Evolutionary conservation across 2,797 vertebrate species (phyloP), one percentile per base, ranked within the genome.

Genomic region (Chaunax sp.): DNA sequence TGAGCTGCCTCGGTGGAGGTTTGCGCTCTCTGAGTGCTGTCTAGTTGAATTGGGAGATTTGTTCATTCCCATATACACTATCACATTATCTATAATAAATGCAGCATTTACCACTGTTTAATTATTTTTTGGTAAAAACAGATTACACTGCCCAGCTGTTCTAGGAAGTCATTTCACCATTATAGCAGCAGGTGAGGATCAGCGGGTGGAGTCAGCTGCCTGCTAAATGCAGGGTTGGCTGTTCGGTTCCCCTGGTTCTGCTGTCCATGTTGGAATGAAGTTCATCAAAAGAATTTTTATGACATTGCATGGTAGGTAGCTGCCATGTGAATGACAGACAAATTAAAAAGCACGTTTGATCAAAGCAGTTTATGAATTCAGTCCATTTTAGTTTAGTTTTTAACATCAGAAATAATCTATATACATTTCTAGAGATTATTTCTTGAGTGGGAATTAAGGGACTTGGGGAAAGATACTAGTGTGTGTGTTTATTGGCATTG

Each of bases 361-460:
- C 6, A 51, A 52, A 33, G n/a, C 3, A 8, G 7, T 50, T 20
- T 18, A 16, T 47, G 44, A 49, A 38, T 23, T 30, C 20, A 25
- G 3, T 14, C 6, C 13, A 22, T 19, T n/a, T 33, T 58, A 41
- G 19, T 51, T 43, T 18, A 8, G 15, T 18, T 37, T 44, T 43
- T 43, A 14, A 28, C 11, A 26, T 8, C 18, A n/a, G 26, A 18
- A 49, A 14, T 6, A 25, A 38, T 40, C 26, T 3, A 7, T 28
- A 22, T 28, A 37, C 1, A 41, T 49, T 69, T 60, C 35, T 61
- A 62, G 20, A 35, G 35, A 10, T 55, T 22, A 22, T 43, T 49
- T 26, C 33, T 54, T 49, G 12, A 44, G 22, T 57, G 6, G 46
- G 26, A 64, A 57, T 44, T 13, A 45, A 28, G 28, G 38, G 16